phyloP scores from a whole-genome alignment of 2,797 vertebrate species.

The Diplodus puntazzo region DNA sequence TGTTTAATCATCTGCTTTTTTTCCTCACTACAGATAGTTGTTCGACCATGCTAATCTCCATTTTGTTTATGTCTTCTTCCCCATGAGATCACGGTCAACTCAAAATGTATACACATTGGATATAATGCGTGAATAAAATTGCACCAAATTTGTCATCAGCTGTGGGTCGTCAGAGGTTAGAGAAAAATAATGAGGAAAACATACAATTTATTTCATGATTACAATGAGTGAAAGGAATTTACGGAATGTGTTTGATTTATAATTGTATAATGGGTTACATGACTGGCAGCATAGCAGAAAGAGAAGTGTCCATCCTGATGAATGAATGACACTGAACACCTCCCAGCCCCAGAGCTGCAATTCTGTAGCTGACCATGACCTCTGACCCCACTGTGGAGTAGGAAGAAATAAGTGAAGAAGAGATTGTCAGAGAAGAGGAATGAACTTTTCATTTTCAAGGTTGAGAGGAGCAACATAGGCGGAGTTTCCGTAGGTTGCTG shows the following conservation, averaged over 20 bases:
- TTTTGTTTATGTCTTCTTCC: too few species aligned
- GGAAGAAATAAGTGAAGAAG: background rate
- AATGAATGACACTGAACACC: background rate
- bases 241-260: background rate
- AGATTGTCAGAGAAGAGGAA: background rate
- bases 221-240: background rate
- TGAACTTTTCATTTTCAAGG: background rate
- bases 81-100: too few species aligned
- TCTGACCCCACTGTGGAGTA: constrained; percentile 9
- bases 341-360: constrained; percentile 4
- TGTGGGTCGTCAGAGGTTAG: too few species aligned
- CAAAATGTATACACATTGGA: too few species aligned
- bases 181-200: too few species aligned
- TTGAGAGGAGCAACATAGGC: constrained; percentile 1
- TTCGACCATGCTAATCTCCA: too few species aligned
- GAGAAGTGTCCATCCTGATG: constrained; percentile 2
- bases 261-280: background rate
- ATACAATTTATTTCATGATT: background rate
- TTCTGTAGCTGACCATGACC: constrained; percentile 12
- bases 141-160: too few species aligned
- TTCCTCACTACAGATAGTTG: too few species aligned
- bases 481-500: background rate
- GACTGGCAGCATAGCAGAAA: background rate
- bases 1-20: too few species aligned
- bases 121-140: too few species aligned